Conservation (phyloP, 1,140 invertebrate genomes). For the Radopholus similis region DNA sequence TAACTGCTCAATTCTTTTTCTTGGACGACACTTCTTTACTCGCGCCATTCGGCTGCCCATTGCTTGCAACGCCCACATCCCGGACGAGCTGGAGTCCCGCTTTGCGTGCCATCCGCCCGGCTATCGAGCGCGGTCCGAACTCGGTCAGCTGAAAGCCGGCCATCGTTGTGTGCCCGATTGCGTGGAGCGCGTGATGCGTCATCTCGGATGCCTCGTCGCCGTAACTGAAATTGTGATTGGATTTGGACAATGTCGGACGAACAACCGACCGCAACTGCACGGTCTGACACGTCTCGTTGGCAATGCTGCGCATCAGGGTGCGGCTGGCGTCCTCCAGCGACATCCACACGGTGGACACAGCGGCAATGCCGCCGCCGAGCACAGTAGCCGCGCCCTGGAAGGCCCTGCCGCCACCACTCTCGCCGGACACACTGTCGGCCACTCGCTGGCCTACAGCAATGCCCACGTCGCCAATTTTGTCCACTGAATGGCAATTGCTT, state of each 20-base stretch:
- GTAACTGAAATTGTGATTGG: slow-evolving; percentile 21
- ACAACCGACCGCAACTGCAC: slow-evolving; percentile 31
- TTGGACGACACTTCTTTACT: background rate
- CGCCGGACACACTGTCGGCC: slow-evolving; percentile 20
- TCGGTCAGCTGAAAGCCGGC: slow-evolving; percentile 41
- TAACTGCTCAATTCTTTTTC: background rate
- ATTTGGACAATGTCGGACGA: background rate
- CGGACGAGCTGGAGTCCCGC: slow-evolving; percentile 38
- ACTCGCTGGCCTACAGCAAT: slow-evolving; percentile 32
- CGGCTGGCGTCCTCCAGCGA: slow-evolving; percentile 36
- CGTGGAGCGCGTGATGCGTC: slow-evolving; percentile 34
- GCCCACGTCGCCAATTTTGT: slow-evolving; percentile 43
- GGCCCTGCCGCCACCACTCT: slow-evolving; percentile 30
- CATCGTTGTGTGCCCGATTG: slow-evolving; percentile 41
- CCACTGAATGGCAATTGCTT: slow-evolving; percentile 32
- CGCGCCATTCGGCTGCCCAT: background rate
- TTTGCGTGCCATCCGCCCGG: slow-evolving; percentile 42
- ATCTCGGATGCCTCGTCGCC: slow-evolving; percentile 38
- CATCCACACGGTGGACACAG: slow-evolving; percentile 34
- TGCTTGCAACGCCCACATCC: background rate
- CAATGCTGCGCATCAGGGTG: slow-evolving; percentile 31
- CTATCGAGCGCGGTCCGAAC: slow-evolving; percentile 38
- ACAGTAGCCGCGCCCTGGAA: slow-evolving; percentile 28
- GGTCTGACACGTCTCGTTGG: slow-evolving; percentile 45
- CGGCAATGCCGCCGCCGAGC: slow-evolving; percentile 40